Percentiles rank a stretch among this genome's conserved stretches.
phyloP scores from a whole-genome alignment of 2,797 vertebrate genomes.

The Siniperca scherzeri region DNA sequence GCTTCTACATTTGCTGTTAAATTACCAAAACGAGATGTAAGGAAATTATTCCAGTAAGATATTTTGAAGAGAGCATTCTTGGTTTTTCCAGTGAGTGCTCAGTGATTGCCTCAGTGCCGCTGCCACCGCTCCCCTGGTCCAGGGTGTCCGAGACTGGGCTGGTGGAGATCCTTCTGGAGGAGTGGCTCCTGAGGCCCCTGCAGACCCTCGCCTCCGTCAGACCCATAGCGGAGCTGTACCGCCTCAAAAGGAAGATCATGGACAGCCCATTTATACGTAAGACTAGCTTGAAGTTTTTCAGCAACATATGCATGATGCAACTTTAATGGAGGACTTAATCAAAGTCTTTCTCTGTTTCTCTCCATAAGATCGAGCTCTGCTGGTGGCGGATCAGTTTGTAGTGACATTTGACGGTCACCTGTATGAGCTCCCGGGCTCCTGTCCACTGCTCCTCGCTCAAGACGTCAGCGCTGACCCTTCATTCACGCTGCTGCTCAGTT shows the following conservation, averaged over 20 bases:
- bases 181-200: constrained; percentile 87
- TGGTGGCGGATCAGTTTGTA: constrained; percentile 86
- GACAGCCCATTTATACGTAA: constrained; percentile 89
- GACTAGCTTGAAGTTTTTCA: background rate
- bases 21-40: background rate
- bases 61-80: background rate
- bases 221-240: constrained; percentile 84
- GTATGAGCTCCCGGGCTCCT: constrained; percentile 82
- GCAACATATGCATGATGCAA: no score
- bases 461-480: constrained; percentile 72
- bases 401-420: constrained; percentile 90
- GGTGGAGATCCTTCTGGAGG: constrained; percentile 86
- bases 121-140: constrained; percentile 70
- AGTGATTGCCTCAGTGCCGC: constrained; percentile 76
- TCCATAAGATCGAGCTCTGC: constrained; percentile 86
- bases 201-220: constrained; percentile 75
- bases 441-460: constrained; percentile 86
- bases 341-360: background rate
- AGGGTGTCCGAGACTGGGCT: constrained; percentile 75
- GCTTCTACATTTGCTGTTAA: background rate
- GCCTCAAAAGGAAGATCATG: constrained; percentile 86
- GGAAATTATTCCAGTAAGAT: background rate
- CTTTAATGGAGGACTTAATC: background rate
- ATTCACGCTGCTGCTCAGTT: constrained; percentile 83
- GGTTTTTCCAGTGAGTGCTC: constrained; percentile 81